Conservation (phyloP, 2,888 invertebrate genomes). For the Pollenia amentaria region DNA sequence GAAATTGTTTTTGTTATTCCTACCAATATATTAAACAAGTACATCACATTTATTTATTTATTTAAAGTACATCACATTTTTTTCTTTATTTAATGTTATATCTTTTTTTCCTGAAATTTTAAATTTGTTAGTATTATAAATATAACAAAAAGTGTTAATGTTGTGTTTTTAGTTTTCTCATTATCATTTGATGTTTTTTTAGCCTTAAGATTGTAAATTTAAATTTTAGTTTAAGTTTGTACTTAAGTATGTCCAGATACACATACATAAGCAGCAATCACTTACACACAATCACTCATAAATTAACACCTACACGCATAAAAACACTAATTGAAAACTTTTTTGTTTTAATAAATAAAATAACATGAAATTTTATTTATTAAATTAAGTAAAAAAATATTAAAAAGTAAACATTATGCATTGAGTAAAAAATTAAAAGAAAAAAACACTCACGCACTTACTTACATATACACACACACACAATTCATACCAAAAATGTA, state of each 20-base stretch:
- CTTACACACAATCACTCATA: neutral
- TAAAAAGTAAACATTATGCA: conserved; percentile 11
- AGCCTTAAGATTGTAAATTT: conserved; percentile 62
- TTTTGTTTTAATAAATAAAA: conserved; percentile 10
- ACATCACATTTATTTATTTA: conserved; percentile 4
- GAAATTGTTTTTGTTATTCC: neutral
- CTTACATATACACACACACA: too few relatives aligned
- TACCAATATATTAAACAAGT: too few relatives aligned
- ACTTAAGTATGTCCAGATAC: conserved; percentile 54
- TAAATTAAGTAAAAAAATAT: conserved; percentile 23
- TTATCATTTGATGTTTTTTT: conserved; percentile 37
- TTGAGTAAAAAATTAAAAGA: conserved; percentile 29
- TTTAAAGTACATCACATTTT: neutral
- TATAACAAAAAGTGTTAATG: conserved; percentile 57
- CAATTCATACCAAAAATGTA: conserved; percentile 74
- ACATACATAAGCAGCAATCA: conserved; percentile 10
- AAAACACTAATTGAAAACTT: neutral
- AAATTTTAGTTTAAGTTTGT: conserved; percentile 57
- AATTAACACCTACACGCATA: neutral
- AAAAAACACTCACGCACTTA: conserved; percentile 28
- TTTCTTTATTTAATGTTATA: neutral
- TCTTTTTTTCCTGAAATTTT: conserved; percentile 15
- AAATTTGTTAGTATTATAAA: conserved; percentile 63
- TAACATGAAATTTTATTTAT: conserved; percentile 8
- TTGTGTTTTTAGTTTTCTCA: conserved; percentile 44